These are phyloP conservation scores for Spea multiplicata DNA, from an alignment of 2,113 vertebrate genomes.

Conservation along the genomic window DNA sequence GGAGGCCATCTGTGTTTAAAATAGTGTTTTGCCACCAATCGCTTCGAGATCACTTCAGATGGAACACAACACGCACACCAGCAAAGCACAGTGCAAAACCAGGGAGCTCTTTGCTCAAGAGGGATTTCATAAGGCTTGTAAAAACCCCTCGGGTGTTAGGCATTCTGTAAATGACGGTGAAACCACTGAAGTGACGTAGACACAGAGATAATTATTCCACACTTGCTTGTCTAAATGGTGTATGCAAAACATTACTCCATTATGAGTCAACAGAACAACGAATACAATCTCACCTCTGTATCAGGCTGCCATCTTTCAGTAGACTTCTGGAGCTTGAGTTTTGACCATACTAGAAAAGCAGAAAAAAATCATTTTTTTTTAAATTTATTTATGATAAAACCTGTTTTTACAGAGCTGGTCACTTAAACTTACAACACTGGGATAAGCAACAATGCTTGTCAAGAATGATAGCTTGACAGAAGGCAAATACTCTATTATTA, in stretches of 20 bases:
- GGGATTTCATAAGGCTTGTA: neutral
- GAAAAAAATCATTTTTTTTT: conserved; percentile 14
- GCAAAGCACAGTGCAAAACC: neutral
- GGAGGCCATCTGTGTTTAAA: too few species aligned
- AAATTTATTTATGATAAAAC: too few species aligned
- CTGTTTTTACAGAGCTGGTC: too few species aligned
- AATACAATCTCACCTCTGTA: conserved; percentile 80
- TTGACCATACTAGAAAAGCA: conserved; percentile 85
- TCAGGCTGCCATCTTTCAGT: conserved; percentile 96
- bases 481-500: too few species aligned
- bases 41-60: neutral
- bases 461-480: too few species aligned
- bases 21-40: too few species aligned
- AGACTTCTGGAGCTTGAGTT: conserved; percentile 95
- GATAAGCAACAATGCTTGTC: too few species aligned
- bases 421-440: too few species aligned
- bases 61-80: neutral
- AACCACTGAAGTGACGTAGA: conserved; percentile 10
- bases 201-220: neutral
- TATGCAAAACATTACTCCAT: too few species aligned
- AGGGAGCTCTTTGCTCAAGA: conserved; percentile 2
- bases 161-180: conserved; percentile 22
- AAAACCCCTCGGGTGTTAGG: neutral
- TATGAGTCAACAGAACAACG: neutral
- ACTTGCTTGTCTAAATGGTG: too few species aligned